Conservation (phyloP, 2,797 vertebrate genomes). For the Echeneis naucrates region DNA sequence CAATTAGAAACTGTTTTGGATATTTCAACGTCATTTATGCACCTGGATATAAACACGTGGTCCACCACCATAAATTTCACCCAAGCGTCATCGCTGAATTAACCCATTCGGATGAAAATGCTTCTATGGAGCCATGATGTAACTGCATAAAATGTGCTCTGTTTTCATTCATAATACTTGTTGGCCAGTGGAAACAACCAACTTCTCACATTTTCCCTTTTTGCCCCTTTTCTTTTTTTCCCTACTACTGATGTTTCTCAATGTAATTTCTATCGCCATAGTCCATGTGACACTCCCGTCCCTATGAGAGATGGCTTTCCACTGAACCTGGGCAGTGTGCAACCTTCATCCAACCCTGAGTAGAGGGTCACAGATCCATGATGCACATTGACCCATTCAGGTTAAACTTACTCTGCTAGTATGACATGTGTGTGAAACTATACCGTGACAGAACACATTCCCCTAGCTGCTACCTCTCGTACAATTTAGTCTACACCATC, state of each 20-base stretch:
- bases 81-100: background rate
- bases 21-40: background rate
- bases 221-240: background rate
- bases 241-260: background rate
- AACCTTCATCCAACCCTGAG: slow-evolving; percentile 29
- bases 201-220: background rate
- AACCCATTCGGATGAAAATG: background rate
- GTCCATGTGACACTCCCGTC: background rate
- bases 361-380: slow-evolving; percentile 19
- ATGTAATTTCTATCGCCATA: background rate
- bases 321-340: slow-evolving; percentile 3
- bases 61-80: background rate
- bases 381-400: slow-evolving; percentile 19
- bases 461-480: slow-evolving; percentile 29
- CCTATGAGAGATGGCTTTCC: background rate
- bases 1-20: background rate
- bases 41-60: background rate
- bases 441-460: slow-evolving; percentile 47
- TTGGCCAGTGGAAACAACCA: no score
- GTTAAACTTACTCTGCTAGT: slow-evolving; percentile 34
- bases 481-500: slow-evolving; percentile 40
- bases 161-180: background rate
- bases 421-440: slow-evolving; percentile 40
- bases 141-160: background rate
- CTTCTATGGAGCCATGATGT: background rate